Evolutionary conservation across 2,888 invertebrate species (phyloP), one percentile per base, ranked within the genome.

Genomic region (Heliconius cydno): DNA sequence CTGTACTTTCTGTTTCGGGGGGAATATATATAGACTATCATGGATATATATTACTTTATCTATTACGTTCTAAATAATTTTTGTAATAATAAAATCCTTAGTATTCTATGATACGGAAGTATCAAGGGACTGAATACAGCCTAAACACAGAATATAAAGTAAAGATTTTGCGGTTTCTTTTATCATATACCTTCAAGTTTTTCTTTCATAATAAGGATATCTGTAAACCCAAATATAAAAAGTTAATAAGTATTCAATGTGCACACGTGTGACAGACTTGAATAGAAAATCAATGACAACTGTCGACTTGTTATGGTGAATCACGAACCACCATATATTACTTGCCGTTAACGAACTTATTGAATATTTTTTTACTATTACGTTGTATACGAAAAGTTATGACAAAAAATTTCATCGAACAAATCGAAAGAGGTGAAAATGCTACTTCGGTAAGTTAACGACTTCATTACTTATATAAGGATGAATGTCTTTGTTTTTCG

Each of bases 221-320:
- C 13, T 34, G 13, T 57, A 34, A 34, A 9, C 12, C n/a, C 30
- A 73, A 57, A 7, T 38, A 60, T 22, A 73, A 25, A 60, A 60
- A 60, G 34, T 60, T 34, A 72, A 57, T 57, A 34, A 13, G 60
- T 73, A 73, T 73, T 57, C 34, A 60, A 73, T 60, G 22, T 38
- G 60, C 34, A 34, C 60, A 60, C 60, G 57, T 38, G 60, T 38
- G 7, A 19, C 30, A 34, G 60, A 73, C 73, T 60, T 73, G 73
- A 73, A 73, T 73, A 60, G 73, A 25, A 60, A 73, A 73, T 60
- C 60, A 60, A 73, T 60, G 60, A 38, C 57, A 38, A 73, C 60
- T 38, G 73, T 60, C n/a, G 13, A 34, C 34, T 73, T 25, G 34
- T 57, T 34, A 73, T 60, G 15, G 38, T 73, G 73, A 73, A 60